phyloP scores from a whole-genome alignment of 2,888 invertebrate genomes.

The Pantelozetes paolii region DNA sequence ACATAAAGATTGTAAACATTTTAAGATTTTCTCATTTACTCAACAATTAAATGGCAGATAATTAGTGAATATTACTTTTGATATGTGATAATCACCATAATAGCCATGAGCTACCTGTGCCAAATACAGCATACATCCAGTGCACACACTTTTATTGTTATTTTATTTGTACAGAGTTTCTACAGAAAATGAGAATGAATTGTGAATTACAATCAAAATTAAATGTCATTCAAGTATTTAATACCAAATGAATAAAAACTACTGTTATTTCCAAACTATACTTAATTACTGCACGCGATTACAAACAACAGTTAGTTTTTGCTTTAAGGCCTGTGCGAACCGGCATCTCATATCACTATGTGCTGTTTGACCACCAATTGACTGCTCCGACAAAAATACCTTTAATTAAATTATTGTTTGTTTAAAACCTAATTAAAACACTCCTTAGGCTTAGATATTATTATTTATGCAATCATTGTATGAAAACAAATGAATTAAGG shows the following conservation, averaged over 20 bases:
- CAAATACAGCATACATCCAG: neutral
- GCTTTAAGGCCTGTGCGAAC: neutral
- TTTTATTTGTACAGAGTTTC: neutral
- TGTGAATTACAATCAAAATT: slow-evolving; percentile 6
- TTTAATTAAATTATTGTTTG: neutral
- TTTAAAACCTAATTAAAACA: neutral
- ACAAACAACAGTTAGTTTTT: neutral
- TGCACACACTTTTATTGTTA: neutral
- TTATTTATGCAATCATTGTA: no score
- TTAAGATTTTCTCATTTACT: neutral
- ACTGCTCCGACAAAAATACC: neutral
- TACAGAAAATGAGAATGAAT: neutral
- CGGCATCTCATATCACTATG: neutral
- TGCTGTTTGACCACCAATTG: neutral
- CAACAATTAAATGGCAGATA: neutral
- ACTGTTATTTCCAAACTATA: slow-evolving; percentile 4
- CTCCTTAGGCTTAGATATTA: neutral
- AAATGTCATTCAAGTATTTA: neutral
- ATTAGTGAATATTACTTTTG: no score
- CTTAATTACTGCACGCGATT: slow-evolving; percentile 9
- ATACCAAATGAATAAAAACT: neutral
- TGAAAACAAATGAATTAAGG: neutral
- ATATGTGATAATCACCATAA: no score
- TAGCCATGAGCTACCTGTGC: neutral
- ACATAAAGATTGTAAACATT: neutral